phyloP scores from a whole-genome alignment of 2,888 invertebrate genomes.

The Endomychus coccineus region DNA sequence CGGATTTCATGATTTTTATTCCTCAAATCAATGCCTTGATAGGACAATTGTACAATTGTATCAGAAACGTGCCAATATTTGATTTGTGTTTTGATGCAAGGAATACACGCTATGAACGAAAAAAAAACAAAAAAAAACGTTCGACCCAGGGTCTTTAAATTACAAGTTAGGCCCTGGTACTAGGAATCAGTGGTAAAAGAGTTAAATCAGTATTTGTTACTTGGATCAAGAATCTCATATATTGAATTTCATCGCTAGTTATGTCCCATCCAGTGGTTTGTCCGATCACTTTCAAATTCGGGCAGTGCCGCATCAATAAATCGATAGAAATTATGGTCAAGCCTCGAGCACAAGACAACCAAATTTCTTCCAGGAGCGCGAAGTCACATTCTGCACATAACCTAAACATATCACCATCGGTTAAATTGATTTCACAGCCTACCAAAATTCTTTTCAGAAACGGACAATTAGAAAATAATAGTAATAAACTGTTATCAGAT shows the following conservation, averaged over 20 bases:
- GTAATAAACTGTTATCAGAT: slow-evolving; percentile 50
- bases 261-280: slow-evolving; percentile 62
- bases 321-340: slow-evolving; percentile 57
- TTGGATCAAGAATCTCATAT: slow-evolving; percentile 56
- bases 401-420: slow-evolving; percentile 61
- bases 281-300: slow-evolving; percentile 55
- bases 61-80: too few species aligned
- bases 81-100: too few species aligned
- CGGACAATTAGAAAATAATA: slow-evolving; percentile 54
- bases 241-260: slow-evolving; percentile 59
- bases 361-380: slow-evolving; percentile 56
- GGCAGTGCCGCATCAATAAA: slow-evolving; percentile 59
- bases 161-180: too few species aligned
- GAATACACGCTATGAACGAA: too few species aligned
- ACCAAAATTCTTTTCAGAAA: slow-evolving; percentile 56
- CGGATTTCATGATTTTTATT: too few species aligned
- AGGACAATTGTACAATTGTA: too few species aligned
- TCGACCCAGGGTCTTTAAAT: too few species aligned
- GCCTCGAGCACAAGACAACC: slow-evolving; percentile 62
- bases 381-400: slow-evolving; percentile 59
- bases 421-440: slow-evolving; percentile 57
- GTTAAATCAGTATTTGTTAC: slow-evolving; percentile 60
- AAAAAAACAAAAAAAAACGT: too few species aligned
- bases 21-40: too few species aligned
- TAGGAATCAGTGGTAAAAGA: slow-evolving; percentile 55